Evolutionary conservation across 2,888 invertebrate genomes (phyloP).

Genomic region (Chydorus sphaericus): DNA sequence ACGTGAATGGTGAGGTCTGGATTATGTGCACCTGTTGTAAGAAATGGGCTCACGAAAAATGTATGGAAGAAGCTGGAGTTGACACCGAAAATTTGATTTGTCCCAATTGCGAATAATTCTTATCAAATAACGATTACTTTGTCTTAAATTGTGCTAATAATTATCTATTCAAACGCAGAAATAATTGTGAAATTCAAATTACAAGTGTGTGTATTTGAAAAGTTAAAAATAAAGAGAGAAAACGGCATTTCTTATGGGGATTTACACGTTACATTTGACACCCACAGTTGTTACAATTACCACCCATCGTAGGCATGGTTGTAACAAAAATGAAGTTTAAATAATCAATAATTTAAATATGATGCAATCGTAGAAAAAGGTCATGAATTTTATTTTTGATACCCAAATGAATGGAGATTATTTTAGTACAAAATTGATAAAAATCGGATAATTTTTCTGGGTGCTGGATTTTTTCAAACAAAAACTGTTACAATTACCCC

Average conservation of each 20-base stretch:
- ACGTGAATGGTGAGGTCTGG: background rate
- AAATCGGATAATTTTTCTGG: too few relatives aligned
- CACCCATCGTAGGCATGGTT: background rate
- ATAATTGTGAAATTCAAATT: too few relatives aligned
- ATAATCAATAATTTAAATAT: background rate
- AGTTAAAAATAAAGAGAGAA: too few relatives aligned
- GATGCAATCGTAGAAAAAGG: background rate
- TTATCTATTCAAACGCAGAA: too few relatives aligned
- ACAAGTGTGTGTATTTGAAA: too few relatives aligned
- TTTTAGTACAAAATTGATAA: background rate
- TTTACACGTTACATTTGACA: background rate
- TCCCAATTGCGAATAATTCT: too few relatives aligned
- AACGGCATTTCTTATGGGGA: background rate
- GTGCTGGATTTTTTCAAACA: background rate
- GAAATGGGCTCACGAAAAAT: background rate
- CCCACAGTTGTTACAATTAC: background rate
- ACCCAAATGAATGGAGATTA: background rate
- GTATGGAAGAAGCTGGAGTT: background rate
- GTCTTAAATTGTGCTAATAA: background rate
- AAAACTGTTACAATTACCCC: background rate
- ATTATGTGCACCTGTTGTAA: background rate
- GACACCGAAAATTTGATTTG: background rate
- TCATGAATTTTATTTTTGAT: background rate
- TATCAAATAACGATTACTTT: too few relatives aligned
- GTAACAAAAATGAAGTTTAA: background rate